A percentile compares a stretch with the other conserved stretches of the same genome.
Conservation (phyloP, 2,888 invertebrate species). For the Caenorhabditis macrosperma region DNA sequence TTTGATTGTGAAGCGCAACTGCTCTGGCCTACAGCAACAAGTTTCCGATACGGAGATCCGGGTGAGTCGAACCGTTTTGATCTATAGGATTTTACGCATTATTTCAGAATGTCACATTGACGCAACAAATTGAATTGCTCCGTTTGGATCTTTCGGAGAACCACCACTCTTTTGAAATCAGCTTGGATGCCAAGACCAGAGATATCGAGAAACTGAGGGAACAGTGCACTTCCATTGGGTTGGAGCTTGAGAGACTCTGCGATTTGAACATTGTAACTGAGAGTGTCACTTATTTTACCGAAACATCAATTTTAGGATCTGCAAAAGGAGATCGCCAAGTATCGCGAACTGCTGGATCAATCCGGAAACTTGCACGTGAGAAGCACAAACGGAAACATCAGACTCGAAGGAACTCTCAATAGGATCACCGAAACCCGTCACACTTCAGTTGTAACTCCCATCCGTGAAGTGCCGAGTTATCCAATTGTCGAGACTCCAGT, state of each 20-base stretch:
- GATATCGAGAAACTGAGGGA: slow-evolving; percentile 45
- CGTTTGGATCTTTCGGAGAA: slow-evolving; percentile 38
- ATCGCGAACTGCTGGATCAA: slow-evolving; percentile 37
- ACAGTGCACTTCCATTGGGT: slow-evolving; percentile 43
- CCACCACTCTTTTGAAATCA: slow-evolving; percentile 37
- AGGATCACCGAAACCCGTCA: too few relatives aligned
- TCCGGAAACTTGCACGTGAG: not conserved
- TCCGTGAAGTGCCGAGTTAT: not conserved
- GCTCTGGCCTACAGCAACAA: slow-evolving; percentile 22
- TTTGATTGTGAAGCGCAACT: slow-evolving; percentile 14
- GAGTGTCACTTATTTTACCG: not conserved
- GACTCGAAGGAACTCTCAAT: not conserved
- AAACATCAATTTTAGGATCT: slow-evolving; percentile 24
- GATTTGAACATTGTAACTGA: slow-evolving; percentile 47
- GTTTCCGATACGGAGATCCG: slow-evolving; percentile 34
- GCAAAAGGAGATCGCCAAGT: slow-evolving; percentile 37
- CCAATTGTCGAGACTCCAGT: not conserved
- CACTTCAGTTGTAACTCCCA: not conserved
- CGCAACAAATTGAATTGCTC: slow-evolving; percentile 44
- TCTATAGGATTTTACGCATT: not conserved
- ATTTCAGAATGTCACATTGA: slow-evolving; percentile 34
- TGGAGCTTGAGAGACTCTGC: slow-evolving; percentile 53
- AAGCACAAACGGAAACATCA: not conserved
- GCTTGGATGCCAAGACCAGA: slow-evolving; percentile 23
- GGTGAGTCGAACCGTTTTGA: slow-evolving; percentile 4